Percentiles rank a stretch among this genome's conserved stretches.
Evolutionary conservation across 2,113 vertebrate species (phyloP).

Genomic region (Rynchops niger): DNA sequence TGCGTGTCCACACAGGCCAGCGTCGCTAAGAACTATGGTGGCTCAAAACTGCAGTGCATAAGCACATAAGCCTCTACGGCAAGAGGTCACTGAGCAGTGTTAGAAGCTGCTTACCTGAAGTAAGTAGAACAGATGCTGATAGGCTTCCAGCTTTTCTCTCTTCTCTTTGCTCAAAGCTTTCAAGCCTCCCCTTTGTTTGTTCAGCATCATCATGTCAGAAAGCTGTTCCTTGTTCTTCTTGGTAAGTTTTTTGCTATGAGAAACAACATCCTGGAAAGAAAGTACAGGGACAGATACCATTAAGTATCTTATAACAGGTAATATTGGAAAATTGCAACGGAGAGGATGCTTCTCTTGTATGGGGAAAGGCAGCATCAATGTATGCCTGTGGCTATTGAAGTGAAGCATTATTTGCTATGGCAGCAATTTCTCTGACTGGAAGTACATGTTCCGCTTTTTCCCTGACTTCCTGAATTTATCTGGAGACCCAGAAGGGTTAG

Average conservation of each 20-base stretch:
- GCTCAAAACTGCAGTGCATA: not conserved
- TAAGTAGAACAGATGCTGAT: conserved; percentile 94
- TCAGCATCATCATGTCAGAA: conserved; percentile 97
- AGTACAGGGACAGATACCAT: not conserved
- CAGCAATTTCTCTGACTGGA: not conserved
- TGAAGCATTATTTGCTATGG: not conserved
- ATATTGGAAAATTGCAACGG: not conserved
- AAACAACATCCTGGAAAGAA: conserved; percentile 90
- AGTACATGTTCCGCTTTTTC: not conserved
- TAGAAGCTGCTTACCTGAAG: conserved; percentile 81
- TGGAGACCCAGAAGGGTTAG: not conserved
- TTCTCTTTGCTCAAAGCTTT: conserved; percentile 99
- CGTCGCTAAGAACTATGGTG: not conserved
- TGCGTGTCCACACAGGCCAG: not conserved
- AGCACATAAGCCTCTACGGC: not conserved
- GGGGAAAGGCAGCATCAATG: not conserved
- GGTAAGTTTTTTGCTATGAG: conserved; percentile 97
- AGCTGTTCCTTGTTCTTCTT: conserved; percentile 97
- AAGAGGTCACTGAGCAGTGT: rapidly evolving
- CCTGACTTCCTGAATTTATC: not conserved
- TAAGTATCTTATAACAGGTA: not conserved
- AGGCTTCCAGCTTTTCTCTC: conserved; percentile 92
- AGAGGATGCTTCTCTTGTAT: not conserved
- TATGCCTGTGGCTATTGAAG: not conserved
- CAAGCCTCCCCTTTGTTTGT: conserved; percentile 93